These are phyloP conservation scores for Drosophila hydei DNA, from an alignment of 1,140 invertebrate genomes.

Conservation along the genomic window DNA sequence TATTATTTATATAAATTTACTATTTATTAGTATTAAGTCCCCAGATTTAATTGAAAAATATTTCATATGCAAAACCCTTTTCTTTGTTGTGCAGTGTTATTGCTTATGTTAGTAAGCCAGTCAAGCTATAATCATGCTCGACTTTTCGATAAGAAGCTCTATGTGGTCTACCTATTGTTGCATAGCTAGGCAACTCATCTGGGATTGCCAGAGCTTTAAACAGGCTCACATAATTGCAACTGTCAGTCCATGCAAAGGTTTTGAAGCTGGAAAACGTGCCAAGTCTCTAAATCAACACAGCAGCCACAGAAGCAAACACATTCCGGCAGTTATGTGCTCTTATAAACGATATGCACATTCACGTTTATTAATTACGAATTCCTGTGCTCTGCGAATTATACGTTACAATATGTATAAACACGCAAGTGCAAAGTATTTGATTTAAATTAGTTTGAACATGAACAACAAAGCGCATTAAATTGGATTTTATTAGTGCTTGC, in stretches of 20 bases:
- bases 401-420: conserved; percentile 11
- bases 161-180: not conserved
- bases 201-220: not conserved
- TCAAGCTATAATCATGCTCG: not conserved
- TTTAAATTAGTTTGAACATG: not conserved
- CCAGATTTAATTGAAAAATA: too few species aligned
- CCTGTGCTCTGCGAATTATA: conserved; percentile 1
- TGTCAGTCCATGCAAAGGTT: not conserved
- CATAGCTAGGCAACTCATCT: not conserved
- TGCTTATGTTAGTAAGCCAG: too few species aligned
- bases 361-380: conserved; percentile 30
- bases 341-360: conserved; percentile 8
- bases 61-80: too few species aligned
- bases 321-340: not conserved
- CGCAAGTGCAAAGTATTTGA: not conserved
- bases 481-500: not conserved
- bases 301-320: conserved; percentile 8
- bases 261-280: conserved; percentile 10
- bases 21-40: too few species aligned
- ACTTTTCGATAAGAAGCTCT: not conserved
- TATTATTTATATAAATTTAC: too few species aligned
- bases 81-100: too few species aligned
- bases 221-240: not conserved
- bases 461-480: not conserved
- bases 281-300: conserved; percentile 24